These are phyloP conservation scores for Ephydatia muelleri DNA, from an alignment of 37 sponge, comb jelly and placozoan species.

Conservation along the genomic window DNA sequence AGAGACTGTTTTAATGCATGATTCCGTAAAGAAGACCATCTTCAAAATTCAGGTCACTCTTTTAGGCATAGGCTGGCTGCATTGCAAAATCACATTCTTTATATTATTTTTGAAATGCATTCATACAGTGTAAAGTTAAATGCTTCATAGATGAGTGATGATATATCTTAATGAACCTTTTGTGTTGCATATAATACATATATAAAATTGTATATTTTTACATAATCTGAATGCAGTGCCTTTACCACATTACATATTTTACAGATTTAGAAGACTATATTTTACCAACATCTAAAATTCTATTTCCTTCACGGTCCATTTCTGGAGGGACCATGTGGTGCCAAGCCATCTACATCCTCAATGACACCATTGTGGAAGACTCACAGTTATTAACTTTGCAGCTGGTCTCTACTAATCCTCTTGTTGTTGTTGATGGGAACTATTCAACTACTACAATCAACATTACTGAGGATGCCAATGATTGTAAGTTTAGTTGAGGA, in stretches of 20 bases:
- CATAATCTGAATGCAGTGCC: not conserved
- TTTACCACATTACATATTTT: not conserved
- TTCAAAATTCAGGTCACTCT: too few relatives aligned
- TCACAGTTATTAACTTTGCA: not conserved
- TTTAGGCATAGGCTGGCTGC: too few relatives aligned
- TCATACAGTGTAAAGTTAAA: too few relatives aligned
- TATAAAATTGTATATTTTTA: not conserved
- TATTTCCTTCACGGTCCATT: not conserved
- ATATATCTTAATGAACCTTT: not conserved
- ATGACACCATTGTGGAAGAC: not conserved
- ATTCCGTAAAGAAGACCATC: too few relatives aligned
- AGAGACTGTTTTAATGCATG: too few relatives aligned
- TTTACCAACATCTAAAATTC: not conserved
- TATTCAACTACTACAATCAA: not conserved
- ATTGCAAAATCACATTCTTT: too few relatives aligned
- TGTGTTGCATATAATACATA: not conserved
- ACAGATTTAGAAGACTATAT: not conserved
- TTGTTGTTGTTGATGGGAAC: not conserved
- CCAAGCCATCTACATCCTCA: not conserved
- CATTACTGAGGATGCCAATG: not conserved
- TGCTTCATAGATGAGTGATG: too few relatives aligned
- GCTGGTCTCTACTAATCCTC: not conserved
- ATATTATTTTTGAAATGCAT: too few relatives aligned
- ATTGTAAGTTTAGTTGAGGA: not conserved
- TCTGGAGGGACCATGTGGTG: not conserved